phyloP scores from a whole-genome alignment of 2,888 invertebrate species.

The Eledona agricola region DNA sequence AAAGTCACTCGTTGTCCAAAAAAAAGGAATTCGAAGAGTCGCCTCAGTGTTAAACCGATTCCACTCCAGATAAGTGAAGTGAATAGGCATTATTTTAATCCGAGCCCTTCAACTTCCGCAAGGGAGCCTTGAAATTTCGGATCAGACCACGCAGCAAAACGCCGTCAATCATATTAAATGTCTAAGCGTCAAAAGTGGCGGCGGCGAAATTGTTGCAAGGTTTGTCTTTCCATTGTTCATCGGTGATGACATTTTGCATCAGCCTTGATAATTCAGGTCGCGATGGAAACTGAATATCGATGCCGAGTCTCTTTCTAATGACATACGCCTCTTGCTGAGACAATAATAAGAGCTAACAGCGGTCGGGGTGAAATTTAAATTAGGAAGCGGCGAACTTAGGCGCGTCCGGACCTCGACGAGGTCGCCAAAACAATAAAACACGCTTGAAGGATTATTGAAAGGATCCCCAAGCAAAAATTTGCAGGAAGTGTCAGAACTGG shows the following conservation, averaged over 20 bases:
- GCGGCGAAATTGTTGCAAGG: slow-evolving; percentile 28
- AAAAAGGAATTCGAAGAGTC: too few relatives aligned
- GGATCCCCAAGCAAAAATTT: slow-evolving; percentile 15
- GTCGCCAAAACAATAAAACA: slow-evolving; percentile 26
- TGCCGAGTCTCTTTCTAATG: slow-evolving; percentile 17
- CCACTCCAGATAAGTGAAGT: too few relatives aligned
- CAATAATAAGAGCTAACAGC: slow-evolving; percentile 23
- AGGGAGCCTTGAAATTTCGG: too few relatives aligned
- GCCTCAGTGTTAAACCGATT: too few relatives aligned
- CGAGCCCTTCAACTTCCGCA: too few relatives aligned
- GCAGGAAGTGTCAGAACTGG: slow-evolving; percentile 24
- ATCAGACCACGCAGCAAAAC: too few relatives aligned
- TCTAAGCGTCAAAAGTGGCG: too few relatives aligned
- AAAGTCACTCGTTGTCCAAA: too few relatives aligned
- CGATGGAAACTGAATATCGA: slow-evolving; percentile 26
- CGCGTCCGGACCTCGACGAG: slow-evolving; percentile 26
- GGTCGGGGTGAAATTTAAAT: slow-evolving; percentile 26
- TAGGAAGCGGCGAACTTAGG: slow-evolving; percentile 21
- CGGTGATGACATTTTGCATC: slow-evolving; percentile 27
- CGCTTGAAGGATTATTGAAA: slow-evolving; percentile 21
- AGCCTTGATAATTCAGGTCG: slow-evolving; percentile 29
- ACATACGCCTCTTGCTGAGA: slow-evolving; percentile 15
- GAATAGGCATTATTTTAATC: too few relatives aligned
- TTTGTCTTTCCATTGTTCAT: slow-evolving; percentile 27
- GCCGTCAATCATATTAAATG: too few relatives aligned